phyloP scores from a whole-genome alignment of 2,888 invertebrate genomes.

The Phasia obesa region DNA sequence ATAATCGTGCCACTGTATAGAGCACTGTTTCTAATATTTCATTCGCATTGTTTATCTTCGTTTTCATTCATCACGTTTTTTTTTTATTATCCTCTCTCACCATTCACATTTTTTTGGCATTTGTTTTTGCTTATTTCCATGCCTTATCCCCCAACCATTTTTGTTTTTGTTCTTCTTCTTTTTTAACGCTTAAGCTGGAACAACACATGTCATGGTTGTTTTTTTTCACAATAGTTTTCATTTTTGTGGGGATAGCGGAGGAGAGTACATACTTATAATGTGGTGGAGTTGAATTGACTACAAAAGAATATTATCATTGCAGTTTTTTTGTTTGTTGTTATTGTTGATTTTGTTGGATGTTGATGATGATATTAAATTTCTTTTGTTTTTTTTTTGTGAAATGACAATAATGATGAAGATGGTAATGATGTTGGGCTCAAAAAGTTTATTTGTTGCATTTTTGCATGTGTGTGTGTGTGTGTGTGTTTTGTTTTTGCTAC shows the following conservation, averaged over 20 bases:
- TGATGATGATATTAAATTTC: not conserved
- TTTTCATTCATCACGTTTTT: too few relatives aligned
- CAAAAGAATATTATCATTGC: constrained; percentile 23
- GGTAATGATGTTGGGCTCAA: not conserved
- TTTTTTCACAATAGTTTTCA: not conserved
- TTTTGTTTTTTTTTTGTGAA: not conserved
- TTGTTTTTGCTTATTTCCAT: constrained; percentile 26
- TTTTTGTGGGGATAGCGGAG: not conserved
- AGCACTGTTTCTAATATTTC: too few relatives aligned
- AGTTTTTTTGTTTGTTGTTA: not conserved
- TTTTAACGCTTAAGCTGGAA: constrained; percentile 17
- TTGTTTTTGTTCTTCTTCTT: too few relatives aligned
- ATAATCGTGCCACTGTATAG: too few relatives aligned
- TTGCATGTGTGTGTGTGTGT: not conserved
- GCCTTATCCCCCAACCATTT: not conserved
- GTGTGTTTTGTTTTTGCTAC: constrained; percentile 17
- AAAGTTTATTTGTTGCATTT: not conserved
- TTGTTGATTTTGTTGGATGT: constrained; percentile 13
- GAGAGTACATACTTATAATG: not conserved
- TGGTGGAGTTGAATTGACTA: constrained; percentile 29
- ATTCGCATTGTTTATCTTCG: too few relatives aligned
- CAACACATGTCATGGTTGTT: constrained; percentile 41
- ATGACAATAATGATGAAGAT: not conserved
- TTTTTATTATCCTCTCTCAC: too few relatives aligned
- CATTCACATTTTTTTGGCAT: not conserved